Base-by-base conservation (phyloP, 2,113 vertebrate species). In the Barnardius zonarius region DNA sequence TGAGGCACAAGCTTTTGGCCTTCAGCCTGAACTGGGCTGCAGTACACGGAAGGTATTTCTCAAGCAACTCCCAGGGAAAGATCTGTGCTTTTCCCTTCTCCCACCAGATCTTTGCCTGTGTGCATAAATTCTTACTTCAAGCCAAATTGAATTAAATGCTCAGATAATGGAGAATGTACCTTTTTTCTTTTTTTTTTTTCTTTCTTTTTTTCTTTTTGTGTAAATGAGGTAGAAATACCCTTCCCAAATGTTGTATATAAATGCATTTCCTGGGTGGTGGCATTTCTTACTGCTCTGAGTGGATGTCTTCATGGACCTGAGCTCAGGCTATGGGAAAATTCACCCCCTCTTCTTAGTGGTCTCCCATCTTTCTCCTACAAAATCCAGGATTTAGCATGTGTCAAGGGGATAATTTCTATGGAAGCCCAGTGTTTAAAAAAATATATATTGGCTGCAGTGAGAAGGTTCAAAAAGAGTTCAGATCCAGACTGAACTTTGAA, bases 391-490 rank as follows among this genome's bases (percentile, higher is more conserved):
- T 91, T 82, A 46, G 74, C 62, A 5, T 63, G 73, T 79, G 31
- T 91, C 57, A 4, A 46, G 80, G 64, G 92, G 62, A 86, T 28
- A 84, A 79, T 94, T 91, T 92, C 86, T 84, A 0, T 52, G 62
- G 57, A 85, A 77, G 61, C 27, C 12, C n/a, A 52, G 51, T 61
- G 52, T 86, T 94, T 48, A n/a, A 91, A 88, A 76, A 81, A 86
- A 43, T 54, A 30, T 37, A 30, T 35, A 64, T 92, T 96, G 66
- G 76, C 86, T 91, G 49, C 74, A 69, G 52, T 62, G 66, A 69
- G 80, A 76, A 88, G 69, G 95, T 95, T 95, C 95, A 95, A 86
- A 90, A 81, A 49, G 74, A 93, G 95, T 97, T 93, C 92, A 96
- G 76, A 83, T 95, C 46, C 2, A 0, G 83, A 70, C 75, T 16